Conservation (phyloP, 2,888 invertebrate genomes). For the Dasysyrphus albostriatus region DNA sequence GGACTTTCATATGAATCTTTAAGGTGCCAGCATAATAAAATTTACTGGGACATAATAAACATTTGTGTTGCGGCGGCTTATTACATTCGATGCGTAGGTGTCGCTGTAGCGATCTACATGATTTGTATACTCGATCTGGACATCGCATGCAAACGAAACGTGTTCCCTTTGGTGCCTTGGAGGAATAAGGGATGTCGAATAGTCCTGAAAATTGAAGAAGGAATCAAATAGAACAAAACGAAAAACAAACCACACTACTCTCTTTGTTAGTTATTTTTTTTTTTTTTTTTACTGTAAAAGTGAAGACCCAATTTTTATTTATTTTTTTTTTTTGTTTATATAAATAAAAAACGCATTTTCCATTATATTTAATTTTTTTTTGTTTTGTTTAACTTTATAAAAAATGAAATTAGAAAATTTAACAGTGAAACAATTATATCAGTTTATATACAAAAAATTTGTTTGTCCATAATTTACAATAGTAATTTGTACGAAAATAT, state of each 20-base stretch:
- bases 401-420: slow-evolving; percentile 60
- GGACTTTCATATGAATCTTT: slow-evolving; percentile 76
- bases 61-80: slow-evolving; percentile 84
- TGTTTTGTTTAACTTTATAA: slow-evolving; percentile 76
- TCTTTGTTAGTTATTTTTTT: slow-evolving; percentile 29
- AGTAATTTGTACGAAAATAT: slow-evolving; percentile 63
- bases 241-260: slow-evolving; percentile 33
- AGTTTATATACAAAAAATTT: slow-evolving; percentile 68
- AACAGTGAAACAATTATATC: slow-evolving; percentile 65
- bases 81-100: slow-evolving; percentile 85
- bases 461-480: slow-evolving; percentile 77
- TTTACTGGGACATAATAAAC: slow-evolving; percentile 81
- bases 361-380: slow-evolving; percentile 55
- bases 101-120: slow-evolving; percentile 82
- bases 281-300: slow-evolving; percentile 32
- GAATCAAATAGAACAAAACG: slow-evolving; percentile 67
- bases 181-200: slow-evolving; percentile 13
- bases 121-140: slow-evolving; percentile 79
- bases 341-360: slow-evolving; percentile 71
- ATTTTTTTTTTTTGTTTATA: neutral
- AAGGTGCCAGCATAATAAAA: slow-evolving; percentile 79
- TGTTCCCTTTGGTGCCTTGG: slow-evolving; percentile 30
- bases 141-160: slow-evolving; percentile 77
- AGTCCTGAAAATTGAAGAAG: slow-evolving; percentile 70
- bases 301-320: neutral